Percentiles rank a stretch among this genome's conserved stretches.
Conservation (phyloP, 2,888 invertebrate species). For the Epistrophe eligans region DNA sequence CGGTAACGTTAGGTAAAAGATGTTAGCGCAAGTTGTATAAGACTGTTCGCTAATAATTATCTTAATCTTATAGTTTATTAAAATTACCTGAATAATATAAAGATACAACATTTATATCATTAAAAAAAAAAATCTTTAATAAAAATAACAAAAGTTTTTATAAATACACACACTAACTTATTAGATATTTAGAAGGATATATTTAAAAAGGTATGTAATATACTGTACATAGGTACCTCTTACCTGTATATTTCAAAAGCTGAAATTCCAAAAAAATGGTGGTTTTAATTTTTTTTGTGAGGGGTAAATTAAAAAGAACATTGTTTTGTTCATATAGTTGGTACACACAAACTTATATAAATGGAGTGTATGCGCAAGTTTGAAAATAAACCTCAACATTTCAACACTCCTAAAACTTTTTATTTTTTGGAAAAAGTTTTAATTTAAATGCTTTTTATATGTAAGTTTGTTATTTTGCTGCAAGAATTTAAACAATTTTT, state of each 20-base stretch:
- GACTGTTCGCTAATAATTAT: no score
- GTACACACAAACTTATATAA: neutral
- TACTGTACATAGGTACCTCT: no score
- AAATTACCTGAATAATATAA: no score
- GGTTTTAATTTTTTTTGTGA: neutral
- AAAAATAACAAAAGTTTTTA: no score
- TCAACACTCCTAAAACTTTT: neutral
- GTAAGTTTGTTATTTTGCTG: constrained; percentile 8
- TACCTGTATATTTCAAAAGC: neutral
- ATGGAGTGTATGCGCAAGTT: constrained; percentile 3
- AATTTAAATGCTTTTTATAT: constrained; percentile 12
- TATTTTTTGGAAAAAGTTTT: constrained; percentile 1
- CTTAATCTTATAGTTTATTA: no score
- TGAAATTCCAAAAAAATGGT: neutral
- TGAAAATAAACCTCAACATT: constrained; percentile 3
- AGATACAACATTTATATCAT: no score
- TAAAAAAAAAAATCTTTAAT: no score
- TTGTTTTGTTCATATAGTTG: constrained; percentile 6
- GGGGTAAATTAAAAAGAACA: neutral
- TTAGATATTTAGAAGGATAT: no score
- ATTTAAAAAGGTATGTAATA: no score
- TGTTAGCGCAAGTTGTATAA: no score
- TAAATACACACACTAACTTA: no score
- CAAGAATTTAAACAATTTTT: constrained; percentile 2
- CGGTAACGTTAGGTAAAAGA: no score